Evolutionary conservation across 1,140 invertebrate species (phyloP), one percentile per base, ranked within the genome.

Genomic region (Goniozus legneri): DNA sequence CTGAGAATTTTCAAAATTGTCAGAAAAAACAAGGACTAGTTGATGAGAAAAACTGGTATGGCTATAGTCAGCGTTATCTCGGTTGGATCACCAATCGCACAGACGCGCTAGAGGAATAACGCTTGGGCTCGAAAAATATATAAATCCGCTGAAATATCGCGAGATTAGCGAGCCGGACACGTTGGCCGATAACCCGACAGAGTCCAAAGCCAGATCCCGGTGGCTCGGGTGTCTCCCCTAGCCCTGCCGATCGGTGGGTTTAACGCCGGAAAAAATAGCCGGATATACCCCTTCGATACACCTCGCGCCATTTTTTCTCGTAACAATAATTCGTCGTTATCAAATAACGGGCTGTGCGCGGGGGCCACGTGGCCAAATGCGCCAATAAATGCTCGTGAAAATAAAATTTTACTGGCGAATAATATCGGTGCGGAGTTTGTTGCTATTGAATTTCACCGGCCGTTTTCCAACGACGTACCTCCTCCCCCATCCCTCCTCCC

Each of bases 301-400:
- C 32, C 19, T 8, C 44, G 39, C 55, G 51, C 62, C 64, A 64
- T 73, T 73, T 69, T 65, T 70, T 63, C 70, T 70, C 70, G 69
- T 75, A 73, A 73, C 69, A 73, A 73, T 75, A 74, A 75, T 75
- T 73, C 65, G 71, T 74, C 69, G 71, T 74, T 75, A 74, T 73
- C 64, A 70, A 73, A 70, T 73, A 75, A 70, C 70, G 67, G 52
- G 33, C 35, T n/a, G 24, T 45, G 14, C 37, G 22, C 33, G 7
- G 30, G 6, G 14, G 16, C 16, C 22, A 33, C 37, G 33, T 42
- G 50, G 40, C 8, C 48, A 54, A 44, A 52, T 47, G 54, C 50
- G 42, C 52, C 67, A 62, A 70, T 71, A 72, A 70, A 74, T 74
- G 71, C 69, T 69, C 62, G 57, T 44, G 56, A 70, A n/a, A 73